These are phyloP conservation scores for Odontocerum albicorne DNA, from an alignment of 2,888 invertebrate genomes.

Conservation along the genomic window DNA sequence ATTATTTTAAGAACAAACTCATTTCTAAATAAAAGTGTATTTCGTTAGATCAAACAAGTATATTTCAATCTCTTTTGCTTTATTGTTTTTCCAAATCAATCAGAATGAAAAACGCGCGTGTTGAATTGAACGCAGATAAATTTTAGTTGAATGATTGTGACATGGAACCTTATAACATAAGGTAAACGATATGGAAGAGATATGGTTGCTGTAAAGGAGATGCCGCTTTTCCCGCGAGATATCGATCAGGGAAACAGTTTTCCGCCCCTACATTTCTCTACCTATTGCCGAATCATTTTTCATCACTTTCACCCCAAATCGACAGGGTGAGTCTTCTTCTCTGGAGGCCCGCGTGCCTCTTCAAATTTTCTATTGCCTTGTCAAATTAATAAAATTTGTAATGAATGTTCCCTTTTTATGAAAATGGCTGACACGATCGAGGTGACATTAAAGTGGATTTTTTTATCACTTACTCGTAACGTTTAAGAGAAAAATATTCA, in stretches of 20 bases:
- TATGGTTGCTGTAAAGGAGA: conserved; percentile 28
- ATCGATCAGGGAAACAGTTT: conserved; percentile 35
- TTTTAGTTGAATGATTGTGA: not conserved
- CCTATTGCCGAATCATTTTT: conserved; percentile 25
- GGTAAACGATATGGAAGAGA: conserved; percentile 23
- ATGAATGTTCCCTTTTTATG: conserved; percentile 17
- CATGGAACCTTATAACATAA: not conserved
- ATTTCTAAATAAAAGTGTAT: too few species aligned
- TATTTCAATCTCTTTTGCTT: too few species aligned
- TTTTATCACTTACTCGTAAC: conserved; percentile 3
- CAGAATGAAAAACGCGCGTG: too few species aligned
- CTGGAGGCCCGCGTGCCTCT: conserved; percentile 8
- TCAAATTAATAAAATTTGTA: conserved; percentile 21
- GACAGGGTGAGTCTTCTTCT: conserved; percentile 18
- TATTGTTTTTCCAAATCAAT: too few species aligned
- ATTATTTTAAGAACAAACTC: too few species aligned
- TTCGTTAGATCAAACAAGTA: too few species aligned
- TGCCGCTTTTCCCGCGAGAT: conserved; percentile 21
- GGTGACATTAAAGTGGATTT: conserved; percentile 1
- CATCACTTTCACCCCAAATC: conserved; percentile 20
- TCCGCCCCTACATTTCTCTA: conserved; percentile 19
- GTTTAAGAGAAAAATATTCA: too few species aligned
- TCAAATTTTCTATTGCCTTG: conserved; percentile 15
- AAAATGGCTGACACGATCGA: not conserved
- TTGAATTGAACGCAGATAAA: too few species aligned